phyloP scores from a whole-genome alignment of 2,888 invertebrate genomes.

The Hypselothyrea guttata region DNA sequence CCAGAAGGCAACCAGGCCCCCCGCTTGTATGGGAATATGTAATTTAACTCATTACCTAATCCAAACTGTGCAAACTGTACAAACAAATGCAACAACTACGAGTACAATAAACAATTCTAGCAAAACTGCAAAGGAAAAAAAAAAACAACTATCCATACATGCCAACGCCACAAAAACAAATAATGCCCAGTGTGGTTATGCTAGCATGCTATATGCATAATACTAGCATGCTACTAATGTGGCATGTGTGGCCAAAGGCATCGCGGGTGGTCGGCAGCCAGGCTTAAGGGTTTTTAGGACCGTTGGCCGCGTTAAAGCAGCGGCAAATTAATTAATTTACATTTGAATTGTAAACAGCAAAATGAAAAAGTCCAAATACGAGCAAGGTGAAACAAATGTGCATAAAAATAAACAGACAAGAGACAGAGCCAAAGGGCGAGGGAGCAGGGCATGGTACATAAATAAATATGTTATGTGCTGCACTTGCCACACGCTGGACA shows the following conservation, averaged over 20 bases:
- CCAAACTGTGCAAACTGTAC: slow-evolving; percentile 19
- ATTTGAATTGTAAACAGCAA: slow-evolving; percentile 54
- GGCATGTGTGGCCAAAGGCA: too few relatives aligned
- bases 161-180: too few relatives aligned
- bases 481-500: slow-evolving; percentile 25
- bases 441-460: slow-evolving; percentile 18
- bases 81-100: slow-evolving; percentile 15
- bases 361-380: slow-evolving; percentile 34
- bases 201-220: too few relatives aligned
- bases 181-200: too few relatives aligned
- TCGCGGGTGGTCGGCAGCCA: neutral
- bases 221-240: too few relatives aligned
- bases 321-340: slow-evolving; percentile 66
- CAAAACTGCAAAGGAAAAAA: neutral
- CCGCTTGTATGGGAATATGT: slow-evolving; percentile 43
- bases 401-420: too few relatives aligned
- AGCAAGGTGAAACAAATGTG: slow-evolving; percentile 23
- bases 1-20: slow-evolving; percentile 1
- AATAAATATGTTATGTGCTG: slow-evolving; percentile 38
- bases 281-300: neutral
- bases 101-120: neutral
- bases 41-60: slow-evolving; percentile 54
- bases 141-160: too few relatives aligned
- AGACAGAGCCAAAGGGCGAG: neutral
- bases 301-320: slow-evolving; percentile 27